Conservation (phyloP, 2,113 vertebrate genomes). For the Riparia riparia region DNA sequence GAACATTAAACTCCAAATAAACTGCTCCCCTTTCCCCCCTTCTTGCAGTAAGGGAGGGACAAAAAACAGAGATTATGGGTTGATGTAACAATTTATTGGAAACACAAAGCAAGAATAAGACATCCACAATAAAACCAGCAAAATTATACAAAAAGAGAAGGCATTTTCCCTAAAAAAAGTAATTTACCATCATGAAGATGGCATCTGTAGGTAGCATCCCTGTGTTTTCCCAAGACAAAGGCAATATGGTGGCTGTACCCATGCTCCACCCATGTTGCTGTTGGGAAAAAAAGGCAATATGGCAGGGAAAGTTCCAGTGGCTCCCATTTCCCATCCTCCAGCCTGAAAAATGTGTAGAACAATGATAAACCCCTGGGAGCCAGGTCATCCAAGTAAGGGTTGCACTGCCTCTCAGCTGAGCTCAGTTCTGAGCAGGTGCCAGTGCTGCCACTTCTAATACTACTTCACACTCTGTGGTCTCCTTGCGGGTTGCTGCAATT, state of each 20-base stretch:
- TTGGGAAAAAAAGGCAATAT: neutral
- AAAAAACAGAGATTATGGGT: neutral
- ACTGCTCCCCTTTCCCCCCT: accelerated
- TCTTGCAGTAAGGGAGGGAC: no score
- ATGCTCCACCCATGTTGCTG: accelerated
- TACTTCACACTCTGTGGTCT: neutral
- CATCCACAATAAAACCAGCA: neutral
- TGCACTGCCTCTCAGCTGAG: accelerated
- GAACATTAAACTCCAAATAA: neutral
- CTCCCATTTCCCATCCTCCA: neutral
- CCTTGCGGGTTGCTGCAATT: accelerated
- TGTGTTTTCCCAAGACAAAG: neutral
- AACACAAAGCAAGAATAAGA: neutral
- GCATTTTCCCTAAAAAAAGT: neutral
- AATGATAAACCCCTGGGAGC: neutral
- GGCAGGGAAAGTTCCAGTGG: neutral
- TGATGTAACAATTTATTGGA: neutral
- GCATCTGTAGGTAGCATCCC: accelerated
- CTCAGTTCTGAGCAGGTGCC: neutral
- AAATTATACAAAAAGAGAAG: neutral
- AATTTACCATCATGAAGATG: neutral
- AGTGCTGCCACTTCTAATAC: neutral
- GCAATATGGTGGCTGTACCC: neutral
- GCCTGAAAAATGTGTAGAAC: neutral
- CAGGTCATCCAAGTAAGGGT: no score